Conservation (phyloP, 1,140 invertebrate species). For the Gryon sp. region DNA sequence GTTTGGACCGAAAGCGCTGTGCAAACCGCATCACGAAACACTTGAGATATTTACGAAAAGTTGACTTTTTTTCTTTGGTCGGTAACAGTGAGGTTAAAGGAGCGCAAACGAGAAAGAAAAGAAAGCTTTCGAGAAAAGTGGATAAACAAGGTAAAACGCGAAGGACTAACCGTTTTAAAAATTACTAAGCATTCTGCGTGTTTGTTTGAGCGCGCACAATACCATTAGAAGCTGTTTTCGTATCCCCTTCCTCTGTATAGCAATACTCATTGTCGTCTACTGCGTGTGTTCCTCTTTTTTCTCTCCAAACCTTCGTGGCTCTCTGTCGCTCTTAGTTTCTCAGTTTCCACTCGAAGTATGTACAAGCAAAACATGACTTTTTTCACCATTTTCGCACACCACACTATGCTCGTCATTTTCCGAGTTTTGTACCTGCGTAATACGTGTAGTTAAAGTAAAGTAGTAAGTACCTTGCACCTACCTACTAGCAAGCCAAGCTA, state of each 20-base stretch:
- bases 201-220: slow-evolving; percentile 71
- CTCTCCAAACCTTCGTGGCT: not conserved
- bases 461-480: slow-evolving; percentile 58
- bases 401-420: slow-evolving; percentile 55
- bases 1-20: slow-evolving; percentile 8
- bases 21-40: slow-evolving; percentile 35
- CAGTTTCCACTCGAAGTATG: slow-evolving; percentile 48
- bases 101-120: slow-evolving; percentile 41
- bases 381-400: slow-evolving; percentile 45
- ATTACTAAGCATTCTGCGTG: slow-evolving; percentile 69
- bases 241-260: slow-evolving; percentile 32
- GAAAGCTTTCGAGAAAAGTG: slow-evolving; percentile 29
- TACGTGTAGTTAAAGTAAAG: slow-evolving; percentile 55
- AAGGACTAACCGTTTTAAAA: slow-evolving; percentile 66
- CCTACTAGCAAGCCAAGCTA: slow-evolving; percentile 26
- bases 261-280: slow-evolving; percentile 58
- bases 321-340: slow-evolving; percentile 28
- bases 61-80: slow-evolving; percentile 63
- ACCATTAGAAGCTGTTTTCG: slow-evolving; percentile 70
- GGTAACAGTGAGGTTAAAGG: slow-evolving; percentile 48
- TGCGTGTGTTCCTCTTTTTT: slow-evolving; percentile 32
- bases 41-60: slow-evolving; percentile 67
- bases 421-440: slow-evolving; percentile 58
- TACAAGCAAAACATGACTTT: slow-evolving; percentile 60
- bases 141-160: slow-evolving; percentile 48